Conservation (phyloP, 2,113 vertebrate species). For the Daphoenositta chrysoptera region DNA sequence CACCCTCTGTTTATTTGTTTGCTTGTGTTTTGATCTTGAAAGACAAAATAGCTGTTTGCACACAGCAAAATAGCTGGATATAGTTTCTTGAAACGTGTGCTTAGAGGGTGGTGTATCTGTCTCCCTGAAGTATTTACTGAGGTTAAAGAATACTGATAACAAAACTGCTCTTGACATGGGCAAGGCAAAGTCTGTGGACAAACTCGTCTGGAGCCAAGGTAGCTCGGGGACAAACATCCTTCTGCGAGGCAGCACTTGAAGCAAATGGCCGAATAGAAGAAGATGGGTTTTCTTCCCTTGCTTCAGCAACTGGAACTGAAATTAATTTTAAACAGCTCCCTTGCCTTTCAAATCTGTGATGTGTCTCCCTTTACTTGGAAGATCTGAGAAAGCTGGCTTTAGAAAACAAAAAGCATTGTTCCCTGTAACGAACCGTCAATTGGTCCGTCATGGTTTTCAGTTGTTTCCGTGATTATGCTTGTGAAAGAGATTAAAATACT, state of each 20-base stretch:
- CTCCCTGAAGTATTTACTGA: neutral
- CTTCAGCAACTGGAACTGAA: neutral
- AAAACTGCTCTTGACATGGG: neutral
- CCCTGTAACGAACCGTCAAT: constrained; percentile 16
- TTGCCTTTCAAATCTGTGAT: neutral
- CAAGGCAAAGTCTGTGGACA: neutral
- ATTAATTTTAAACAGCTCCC: constrained; percentile 38
- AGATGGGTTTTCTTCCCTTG: neutral
- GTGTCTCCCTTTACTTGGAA: neutral
- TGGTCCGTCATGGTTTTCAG: constrained; percentile 32
- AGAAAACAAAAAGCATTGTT: constrained; percentile 51
- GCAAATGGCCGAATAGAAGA: neutral
- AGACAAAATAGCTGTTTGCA: constrained; percentile 34
- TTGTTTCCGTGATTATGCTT: constrained; percentile 24
- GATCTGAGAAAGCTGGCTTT: constrained; percentile 22
- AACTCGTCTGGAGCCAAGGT: neutral
- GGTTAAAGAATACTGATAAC: neutral
- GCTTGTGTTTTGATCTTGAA: constrained; percentile 33
- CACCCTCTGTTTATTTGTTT: constrained; percentile 35
- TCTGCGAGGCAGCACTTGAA: neutral
- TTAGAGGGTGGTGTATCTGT: neutral
- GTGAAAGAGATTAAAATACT: constrained; percentile 61
- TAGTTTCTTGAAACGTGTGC: neutral
- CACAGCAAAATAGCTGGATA: neutral
- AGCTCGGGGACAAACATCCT: neutral